Percentiles rank a stretch among this genome's conserved stretches.
phyloP scores from a whole-genome alignment of 2,113 vertebrate species.

The Fulmarus glacialis region DNA sequence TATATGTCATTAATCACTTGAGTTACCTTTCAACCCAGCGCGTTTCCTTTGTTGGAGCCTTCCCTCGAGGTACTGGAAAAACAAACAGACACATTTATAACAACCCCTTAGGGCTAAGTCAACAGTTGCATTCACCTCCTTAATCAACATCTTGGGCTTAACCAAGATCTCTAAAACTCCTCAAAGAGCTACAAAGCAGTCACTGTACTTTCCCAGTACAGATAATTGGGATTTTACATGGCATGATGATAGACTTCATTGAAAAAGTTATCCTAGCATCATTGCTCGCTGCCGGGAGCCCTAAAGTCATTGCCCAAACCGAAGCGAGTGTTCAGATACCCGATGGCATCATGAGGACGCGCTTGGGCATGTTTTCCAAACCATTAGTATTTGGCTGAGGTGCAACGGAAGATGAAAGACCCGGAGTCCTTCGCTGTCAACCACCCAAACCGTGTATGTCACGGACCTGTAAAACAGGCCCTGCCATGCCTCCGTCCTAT shows the following conservation, averaged over 20 bases:
- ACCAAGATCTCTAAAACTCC: constrained; percentile 14
- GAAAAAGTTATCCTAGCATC: background rate
- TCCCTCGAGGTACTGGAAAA: constrained; percentile 37
- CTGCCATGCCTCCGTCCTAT: rapidly evolving
- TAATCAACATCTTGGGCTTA: constrained; percentile 29
- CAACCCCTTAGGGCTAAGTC: constrained; percentile 54
- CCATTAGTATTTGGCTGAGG: background rate
- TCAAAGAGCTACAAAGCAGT: background rate
- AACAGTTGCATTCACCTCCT: constrained; percentile 46
- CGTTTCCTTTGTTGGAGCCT: constrained; percentile 38
- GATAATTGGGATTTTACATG: background rate
- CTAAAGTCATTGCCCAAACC: background rate
- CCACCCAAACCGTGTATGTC: background rate
- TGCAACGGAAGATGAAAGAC: background rate
- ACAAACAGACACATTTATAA: constrained; percentile 56
- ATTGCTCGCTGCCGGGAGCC: background rate
- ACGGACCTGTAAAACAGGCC: background rate
- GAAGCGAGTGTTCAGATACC: background rate
- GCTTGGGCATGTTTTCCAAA: background rate
- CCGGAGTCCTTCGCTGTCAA: background rate
- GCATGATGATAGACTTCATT: constrained; percentile 12
- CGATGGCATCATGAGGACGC: rapidly evolving
- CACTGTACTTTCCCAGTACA: background rate
- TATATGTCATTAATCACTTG: constrained; percentile 68
- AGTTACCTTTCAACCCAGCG: constrained; percentile 62